These are phyloP conservation scores for Drosophila borborema DNA, from an alignment of 2,888 invertebrate species.

Conservation along the genomic window DNA sequence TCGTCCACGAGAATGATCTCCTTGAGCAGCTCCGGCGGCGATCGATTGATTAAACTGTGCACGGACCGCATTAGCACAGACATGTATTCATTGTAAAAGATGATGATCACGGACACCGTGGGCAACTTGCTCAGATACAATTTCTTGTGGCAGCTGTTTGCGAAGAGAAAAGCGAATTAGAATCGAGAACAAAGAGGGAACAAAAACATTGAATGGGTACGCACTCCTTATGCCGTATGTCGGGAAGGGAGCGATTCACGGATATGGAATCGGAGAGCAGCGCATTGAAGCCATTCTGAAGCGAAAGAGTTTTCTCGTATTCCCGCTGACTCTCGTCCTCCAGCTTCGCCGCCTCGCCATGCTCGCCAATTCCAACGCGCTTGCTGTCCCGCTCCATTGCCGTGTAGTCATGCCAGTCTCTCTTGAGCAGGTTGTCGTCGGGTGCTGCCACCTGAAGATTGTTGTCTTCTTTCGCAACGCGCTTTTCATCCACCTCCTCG, in stretches of 20 bases:
- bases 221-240: constrained; percentile 89
- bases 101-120: constrained; percentile 94
- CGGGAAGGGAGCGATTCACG: constrained; percentile 93
- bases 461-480: not conserved
- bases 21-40: constrained; percentile 93
- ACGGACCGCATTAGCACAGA: constrained; percentile 93
- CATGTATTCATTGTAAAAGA: constrained; percentile 97
- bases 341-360: constrained; percentile 89
- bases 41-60: constrained; percentile 92
- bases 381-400: constrained; percentile 88
- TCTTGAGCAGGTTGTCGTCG: constrained; percentile 84
- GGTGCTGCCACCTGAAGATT: constrained; percentile 50
- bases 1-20: constrained; percentile 96
- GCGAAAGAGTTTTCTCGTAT: constrained; percentile 88
- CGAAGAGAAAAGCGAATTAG: not conserved
- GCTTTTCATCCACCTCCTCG: constrained; percentile 1
- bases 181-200: not conserved
- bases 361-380: constrained; percentile 91
- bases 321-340: constrained; percentile 88
- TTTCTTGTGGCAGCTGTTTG: constrained; percentile 78
- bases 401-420: constrained; percentile 93
- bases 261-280: constrained; percentile 96
- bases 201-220: constrained; percentile 27
- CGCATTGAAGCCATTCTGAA: constrained; percentile 97
- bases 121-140: constrained; percentile 86